Percentiles rank a stretch among this genome's conserved stretches.
Conservation (phyloP, 2,113 vertebrate species). For the Hoplias malabaricus region DNA sequence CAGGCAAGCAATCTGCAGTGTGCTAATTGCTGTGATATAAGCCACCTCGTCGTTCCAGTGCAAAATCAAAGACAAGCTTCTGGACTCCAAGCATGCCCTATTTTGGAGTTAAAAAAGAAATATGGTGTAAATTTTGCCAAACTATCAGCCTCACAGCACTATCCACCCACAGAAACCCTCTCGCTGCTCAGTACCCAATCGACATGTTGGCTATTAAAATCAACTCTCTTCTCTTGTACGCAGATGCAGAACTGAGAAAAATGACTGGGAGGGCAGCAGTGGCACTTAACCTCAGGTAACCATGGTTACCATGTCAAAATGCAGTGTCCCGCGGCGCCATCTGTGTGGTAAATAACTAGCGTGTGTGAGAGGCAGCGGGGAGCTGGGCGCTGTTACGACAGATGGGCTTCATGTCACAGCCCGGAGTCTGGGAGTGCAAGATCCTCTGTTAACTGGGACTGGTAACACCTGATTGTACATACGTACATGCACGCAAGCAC, state of each 20-base stretch:
- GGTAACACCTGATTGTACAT: neutral
- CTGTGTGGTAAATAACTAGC: conserved; percentile 45
- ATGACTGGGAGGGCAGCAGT: conserved; percentile 23
- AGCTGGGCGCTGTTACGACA: conserved; percentile 29
- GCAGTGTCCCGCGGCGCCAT: conserved; percentile 30
- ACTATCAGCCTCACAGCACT: no score
- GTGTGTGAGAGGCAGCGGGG: conserved; percentile 29
- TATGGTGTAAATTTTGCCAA: no score
- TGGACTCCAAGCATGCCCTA: neutral
- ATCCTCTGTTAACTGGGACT: conserved; percentile 13
- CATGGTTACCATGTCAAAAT: conserved; percentile 37
- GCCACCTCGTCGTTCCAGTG: neutral
- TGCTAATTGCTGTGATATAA: neutral
- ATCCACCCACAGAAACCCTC: neutral
- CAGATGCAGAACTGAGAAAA: neutral
- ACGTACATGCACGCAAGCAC: neutral
- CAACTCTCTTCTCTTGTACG: neutral
- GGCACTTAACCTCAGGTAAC: conserved; percentile 40
- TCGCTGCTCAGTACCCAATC: neutral
- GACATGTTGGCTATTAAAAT: neutral
- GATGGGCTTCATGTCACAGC: conserved; percentile 38
- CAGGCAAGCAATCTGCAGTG: neutral
- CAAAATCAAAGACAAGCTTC: neutral
- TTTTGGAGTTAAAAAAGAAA: neutral
- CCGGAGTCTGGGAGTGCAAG: conserved; percentile 7